These are phyloP conservation scores for Mesitornis unicolor DNA, from an alignment of 2,113 vertebrate species.

Conservation along the genomic window DNA sequence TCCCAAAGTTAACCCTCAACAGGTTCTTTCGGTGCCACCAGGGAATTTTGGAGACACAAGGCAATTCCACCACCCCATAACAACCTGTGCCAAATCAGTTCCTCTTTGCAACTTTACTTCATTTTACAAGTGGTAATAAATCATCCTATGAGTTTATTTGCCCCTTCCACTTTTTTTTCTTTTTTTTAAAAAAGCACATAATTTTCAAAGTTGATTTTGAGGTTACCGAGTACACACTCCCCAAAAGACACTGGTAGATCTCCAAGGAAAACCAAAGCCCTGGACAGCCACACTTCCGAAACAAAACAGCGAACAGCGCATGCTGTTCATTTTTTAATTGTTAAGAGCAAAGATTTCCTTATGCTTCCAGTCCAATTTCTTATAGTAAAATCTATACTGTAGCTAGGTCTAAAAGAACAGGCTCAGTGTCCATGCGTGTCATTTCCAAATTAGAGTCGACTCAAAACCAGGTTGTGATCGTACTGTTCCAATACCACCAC, in stretches of 20 bases:
- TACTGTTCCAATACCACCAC: background rate
- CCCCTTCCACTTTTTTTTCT: background rate
- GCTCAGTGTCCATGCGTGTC: background rate
- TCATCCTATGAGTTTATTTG: background rate
- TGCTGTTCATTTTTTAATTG: background rate
- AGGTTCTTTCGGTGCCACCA: background rate
- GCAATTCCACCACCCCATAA: background rate
- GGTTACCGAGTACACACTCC: background rate
- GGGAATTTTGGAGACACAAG: background rate
- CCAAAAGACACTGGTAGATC: background rate
- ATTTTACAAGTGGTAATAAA: background rate
- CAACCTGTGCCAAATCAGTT: background rate
- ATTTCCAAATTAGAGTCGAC: background rate
- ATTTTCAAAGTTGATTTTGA: background rate
- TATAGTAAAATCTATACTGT: background rate
- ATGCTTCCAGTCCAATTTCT: conserved; percentile 3
- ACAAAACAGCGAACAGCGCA: background rate
- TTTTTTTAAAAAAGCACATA: background rate
- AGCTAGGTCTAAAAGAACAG: background rate
- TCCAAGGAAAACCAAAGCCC: background rate
- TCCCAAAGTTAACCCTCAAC: background rate
- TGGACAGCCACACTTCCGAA: background rate
- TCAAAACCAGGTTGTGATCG: background rate
- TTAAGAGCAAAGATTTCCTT: conserved; percentile 2
- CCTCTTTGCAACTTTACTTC: background rate